These are phyloP conservation scores for Dasyurus viverrinus DNA, from an alignment of 2,113 vertebrate species.

Conservation along the genomic window DNA sequence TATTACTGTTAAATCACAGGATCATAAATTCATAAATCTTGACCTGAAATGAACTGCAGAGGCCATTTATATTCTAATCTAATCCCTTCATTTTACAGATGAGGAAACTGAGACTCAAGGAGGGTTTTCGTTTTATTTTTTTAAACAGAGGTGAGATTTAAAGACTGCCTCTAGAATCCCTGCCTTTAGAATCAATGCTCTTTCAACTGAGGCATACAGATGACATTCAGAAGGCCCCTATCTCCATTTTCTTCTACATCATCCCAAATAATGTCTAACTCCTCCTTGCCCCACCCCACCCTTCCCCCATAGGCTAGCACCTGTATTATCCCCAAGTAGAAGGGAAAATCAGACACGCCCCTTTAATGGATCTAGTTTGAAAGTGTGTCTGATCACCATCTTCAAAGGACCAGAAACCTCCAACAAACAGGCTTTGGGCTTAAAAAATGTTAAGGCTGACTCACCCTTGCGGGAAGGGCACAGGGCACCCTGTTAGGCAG, in stretches of 20 bases:
- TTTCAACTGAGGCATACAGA: background rate
- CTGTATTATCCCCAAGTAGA: background rate
- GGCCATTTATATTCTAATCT: background rate
- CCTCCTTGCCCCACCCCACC: background rate
- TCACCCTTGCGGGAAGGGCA: conserved; percentile 16
- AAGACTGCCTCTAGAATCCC: background rate
- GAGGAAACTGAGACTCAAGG: background rate
- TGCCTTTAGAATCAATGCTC: background rate
- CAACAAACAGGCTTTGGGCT: background rate
- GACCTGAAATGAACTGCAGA: background rate
- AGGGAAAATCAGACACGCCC: background rate
- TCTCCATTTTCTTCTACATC: background rate
- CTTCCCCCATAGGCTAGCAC: background rate
- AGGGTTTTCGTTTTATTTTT: background rate
- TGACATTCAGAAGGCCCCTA: background rate
- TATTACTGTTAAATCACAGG: background rate
- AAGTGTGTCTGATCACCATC: background rate
- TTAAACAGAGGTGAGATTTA: background rate
- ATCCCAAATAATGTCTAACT: conserved; percentile 14
- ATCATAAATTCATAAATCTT: background rate
- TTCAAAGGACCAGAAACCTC: background rate
- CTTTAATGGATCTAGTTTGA: background rate
- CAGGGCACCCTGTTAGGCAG: background rate
- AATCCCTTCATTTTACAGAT: background rate
- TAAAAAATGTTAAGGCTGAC: background rate